Conservation (phyloP, 2,888 invertebrate species). For the Lamellibrachia columna region DNA sequence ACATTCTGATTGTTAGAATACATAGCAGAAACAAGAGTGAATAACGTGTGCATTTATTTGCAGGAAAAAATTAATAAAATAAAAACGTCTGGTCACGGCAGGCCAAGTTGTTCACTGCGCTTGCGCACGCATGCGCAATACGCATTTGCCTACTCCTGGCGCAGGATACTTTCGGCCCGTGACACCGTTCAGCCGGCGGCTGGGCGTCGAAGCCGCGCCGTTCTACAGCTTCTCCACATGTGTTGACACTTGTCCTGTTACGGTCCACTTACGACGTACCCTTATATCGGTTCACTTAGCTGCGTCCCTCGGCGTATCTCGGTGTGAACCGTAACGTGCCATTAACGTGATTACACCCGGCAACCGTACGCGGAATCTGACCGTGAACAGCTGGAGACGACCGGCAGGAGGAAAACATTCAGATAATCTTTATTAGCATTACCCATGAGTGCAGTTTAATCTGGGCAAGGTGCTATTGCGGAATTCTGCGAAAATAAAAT, state of each 20-base stretch:
- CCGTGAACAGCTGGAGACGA: not conserved
- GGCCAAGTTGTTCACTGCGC: too few relatives aligned
- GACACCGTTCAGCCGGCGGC: too few relatives aligned
- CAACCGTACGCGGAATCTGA: not conserved
- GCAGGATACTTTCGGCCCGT: too few relatives aligned
- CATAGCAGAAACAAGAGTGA: too few relatives aligned
- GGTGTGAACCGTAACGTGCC: not conserved
- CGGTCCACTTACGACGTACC: not conserved
- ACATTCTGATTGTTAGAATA: too few relatives aligned
- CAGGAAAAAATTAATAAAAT: too few relatives aligned
- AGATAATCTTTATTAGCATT: not conserved
- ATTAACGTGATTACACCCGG: not conserved
- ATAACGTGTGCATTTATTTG: too few relatives aligned
- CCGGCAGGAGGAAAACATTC: not conserved
- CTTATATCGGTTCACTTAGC: not conserved
- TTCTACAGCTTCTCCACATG: not conserved
- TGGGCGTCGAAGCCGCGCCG: not conserved
- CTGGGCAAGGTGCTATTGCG: not conserved
- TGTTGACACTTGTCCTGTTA: not conserved
- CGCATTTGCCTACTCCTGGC: too few relatives aligned
- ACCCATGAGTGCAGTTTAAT: not conserved
- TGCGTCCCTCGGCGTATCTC: not conserved
- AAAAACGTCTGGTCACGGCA: too few relatives aligned
- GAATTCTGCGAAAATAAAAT: not conserved
- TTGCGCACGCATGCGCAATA: too few relatives aligned